A percentile compares a stretch with the other conserved stretches of the same genome.
These are phyloP conservation scores for Formica selysi DNA, from an alignment of 1,140 invertebrate species.

Conservation along the genomic window DNA sequence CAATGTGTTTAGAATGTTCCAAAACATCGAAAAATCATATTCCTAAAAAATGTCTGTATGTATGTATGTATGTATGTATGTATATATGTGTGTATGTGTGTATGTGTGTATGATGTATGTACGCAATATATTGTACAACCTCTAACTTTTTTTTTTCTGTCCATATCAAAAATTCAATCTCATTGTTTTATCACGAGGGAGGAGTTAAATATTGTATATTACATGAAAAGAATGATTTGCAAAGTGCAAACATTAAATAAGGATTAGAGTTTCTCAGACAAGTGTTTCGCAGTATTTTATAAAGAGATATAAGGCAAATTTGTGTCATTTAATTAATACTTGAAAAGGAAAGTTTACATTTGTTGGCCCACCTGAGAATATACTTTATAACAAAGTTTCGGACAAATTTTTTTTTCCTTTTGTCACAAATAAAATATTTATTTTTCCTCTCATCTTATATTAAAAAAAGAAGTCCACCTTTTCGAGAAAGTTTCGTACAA, in stretches of 20 bases:
- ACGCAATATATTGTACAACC: too few relatives aligned
- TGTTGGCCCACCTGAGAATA: background rate
- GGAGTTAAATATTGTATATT: background rate
- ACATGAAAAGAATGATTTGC: background rate
- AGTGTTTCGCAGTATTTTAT: background rate
- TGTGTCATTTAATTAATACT: slow-evolving; percentile 22
- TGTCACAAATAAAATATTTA: slow-evolving; percentile 43
- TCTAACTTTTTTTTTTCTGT: background rate
- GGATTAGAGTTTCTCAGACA: background rate
- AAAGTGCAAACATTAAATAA: background rate
- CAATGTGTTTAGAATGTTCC: too few relatives aligned
- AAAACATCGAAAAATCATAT: too few relatives aligned
- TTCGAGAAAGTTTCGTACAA: background rate
- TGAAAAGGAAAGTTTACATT: slow-evolving; percentile 12
- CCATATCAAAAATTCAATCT: background rate
- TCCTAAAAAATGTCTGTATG: too few relatives aligned
- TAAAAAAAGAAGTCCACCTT: background rate
- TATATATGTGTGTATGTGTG: too few relatives aligned
- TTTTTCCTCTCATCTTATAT: background rate
- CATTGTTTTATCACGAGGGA: background rate
- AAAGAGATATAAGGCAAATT: slow-evolving; percentile 13
- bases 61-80: too few relatives aligned
- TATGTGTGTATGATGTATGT: too few relatives aligned
- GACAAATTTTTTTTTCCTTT: background rate
- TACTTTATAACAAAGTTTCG: slow-evolving; percentile 4